Evolutionary conservation across 2,113 vertebrate species (phyloP), one percentile per base, ranked within the genome.

Genomic region (Cyprinodon brontotheroides): DNA sequence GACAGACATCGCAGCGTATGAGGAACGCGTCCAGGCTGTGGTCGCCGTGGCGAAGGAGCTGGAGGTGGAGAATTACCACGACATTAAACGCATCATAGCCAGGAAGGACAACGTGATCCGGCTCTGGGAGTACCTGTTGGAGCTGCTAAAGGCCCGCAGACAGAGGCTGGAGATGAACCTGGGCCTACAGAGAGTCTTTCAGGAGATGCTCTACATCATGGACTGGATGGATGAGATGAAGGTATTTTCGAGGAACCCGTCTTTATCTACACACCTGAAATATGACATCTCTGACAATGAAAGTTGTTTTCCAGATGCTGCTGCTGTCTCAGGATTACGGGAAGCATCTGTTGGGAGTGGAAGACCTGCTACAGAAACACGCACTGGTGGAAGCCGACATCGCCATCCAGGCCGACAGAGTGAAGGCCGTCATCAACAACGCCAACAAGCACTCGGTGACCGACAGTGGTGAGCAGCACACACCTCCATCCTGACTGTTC

Each of bases 161-260:
- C 95, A 94, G 80, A 88, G 98, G 0, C 95, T 99, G 50, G 98
- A 99, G 93, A 96, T 97, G 95, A 98, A 96, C 90, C 94, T 99
- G 36, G 96, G 96, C 0, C 90, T 99, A 86, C 97, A 99, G 86
- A 96, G 96, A 62, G 96, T 99, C 82, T 99, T 98, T 94, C 97
- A 99, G 93, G 97, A 99, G 86, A 99, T 99, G 97, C 95, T 99
- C 0, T 94, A 97, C 92, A 97, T 99, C 83, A 98, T 99, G 97
- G 97, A 99, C 93, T 99, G 97, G 97, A 99, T 99, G 97, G 97
- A 99, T 0, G 97, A 99, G 90, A 99, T 98, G 97, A 99, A 99
- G 96, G 97, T 98, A 84, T 64, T 59, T 17, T 11, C 29, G 15
- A 41, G 3, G 11, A 17, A 11, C 38, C 7, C 9, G 1, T 38